Evolutionary conservation across 53 echinoderm and acorn worm genomes (phyloP).

Genomic region (Echinometra lucunter): DNA sequence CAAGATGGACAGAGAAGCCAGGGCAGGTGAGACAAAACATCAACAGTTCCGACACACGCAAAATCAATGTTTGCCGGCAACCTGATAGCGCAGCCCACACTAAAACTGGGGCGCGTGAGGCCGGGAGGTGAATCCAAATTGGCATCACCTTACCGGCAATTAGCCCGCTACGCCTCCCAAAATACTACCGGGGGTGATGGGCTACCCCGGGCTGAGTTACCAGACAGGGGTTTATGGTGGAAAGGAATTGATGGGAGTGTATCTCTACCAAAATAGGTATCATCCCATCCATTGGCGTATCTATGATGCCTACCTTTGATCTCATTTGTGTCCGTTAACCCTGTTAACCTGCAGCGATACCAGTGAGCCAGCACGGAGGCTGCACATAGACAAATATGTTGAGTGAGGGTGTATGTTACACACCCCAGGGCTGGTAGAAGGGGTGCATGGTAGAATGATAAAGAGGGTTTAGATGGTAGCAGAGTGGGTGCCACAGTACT

Average conservation of each 20-base stretch:
- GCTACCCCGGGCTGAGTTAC: slow-evolving; percentile 46
- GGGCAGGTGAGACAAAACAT: slow-evolving; percentile 68
- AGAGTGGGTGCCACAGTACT: slow-evolving; percentile 25
- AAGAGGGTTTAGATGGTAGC: not conserved
- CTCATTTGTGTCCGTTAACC: slow-evolving; percentile 59
- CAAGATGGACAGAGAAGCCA: slow-evolving; percentile 9
- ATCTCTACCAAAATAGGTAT: slow-evolving; percentile 61
- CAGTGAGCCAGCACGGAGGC: not conserved
- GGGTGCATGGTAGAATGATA: slow-evolving; percentile 7
- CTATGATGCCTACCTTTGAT: slow-evolving; percentile 7
- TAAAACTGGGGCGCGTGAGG: slow-evolving; percentile 55
- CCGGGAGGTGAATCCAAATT: slow-evolving; percentile 58
- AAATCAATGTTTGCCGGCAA: slow-evolving; percentile 70
- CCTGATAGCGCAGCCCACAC: slow-evolving; percentile 42
- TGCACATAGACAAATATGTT: slow-evolving; percentile 34
- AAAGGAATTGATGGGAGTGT: slow-evolving; percentile 44
- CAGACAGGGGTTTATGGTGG: slow-evolving; percentile 25
- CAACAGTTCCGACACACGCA: slow-evolving; percentile 63
- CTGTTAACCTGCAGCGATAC: slow-evolving; percentile 24
- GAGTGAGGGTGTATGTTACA: slow-evolving; percentile 61
- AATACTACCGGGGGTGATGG: slow-evolving; percentile 52
- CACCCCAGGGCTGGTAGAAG: slow-evolving; percentile 27
- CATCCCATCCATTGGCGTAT: slow-evolving; percentile 20
- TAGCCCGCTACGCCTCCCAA: slow-evolving; percentile 66
- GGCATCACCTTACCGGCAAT: slow-evolving; percentile 70